phyloP scores from a whole-genome alignment of 2,113 vertebrate genomes.

The Callithrix jacchus region DNA sequence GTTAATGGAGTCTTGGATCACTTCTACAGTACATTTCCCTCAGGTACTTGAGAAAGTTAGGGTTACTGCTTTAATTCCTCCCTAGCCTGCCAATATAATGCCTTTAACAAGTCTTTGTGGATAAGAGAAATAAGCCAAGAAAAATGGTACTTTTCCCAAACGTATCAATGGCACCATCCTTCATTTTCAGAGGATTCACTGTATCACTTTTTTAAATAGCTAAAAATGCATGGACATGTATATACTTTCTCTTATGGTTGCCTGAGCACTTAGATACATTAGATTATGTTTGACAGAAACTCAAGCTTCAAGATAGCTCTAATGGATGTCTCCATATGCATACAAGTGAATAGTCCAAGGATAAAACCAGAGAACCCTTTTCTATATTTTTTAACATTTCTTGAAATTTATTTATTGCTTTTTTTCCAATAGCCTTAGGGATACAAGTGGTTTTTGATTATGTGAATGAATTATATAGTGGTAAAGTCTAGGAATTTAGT shows the following conservation, averaged over 20 bases:
- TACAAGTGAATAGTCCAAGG: not conserved
- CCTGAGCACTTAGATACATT: not conserved
- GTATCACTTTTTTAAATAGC: not conserved
- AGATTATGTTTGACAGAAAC: not conserved
- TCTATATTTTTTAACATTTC: too few relatives aligned
- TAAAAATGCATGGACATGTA: not conserved
- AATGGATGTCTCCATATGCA: not conserved
- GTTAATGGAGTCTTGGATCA: not conserved
- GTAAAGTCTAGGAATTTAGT: too few relatives aligned
- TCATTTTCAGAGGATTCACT: not conserved
- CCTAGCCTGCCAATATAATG: not conserved
- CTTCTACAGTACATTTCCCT: not conserved
- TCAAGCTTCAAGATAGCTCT: not conserved
- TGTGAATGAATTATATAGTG: too few relatives aligned
- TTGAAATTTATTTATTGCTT: too few relatives aligned
- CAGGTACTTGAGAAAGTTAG: not conserved
- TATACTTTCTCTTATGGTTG: not conserved
- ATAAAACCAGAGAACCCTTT: slow-evolving; percentile 6
- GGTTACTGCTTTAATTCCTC: not conserved
- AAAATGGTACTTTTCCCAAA: not conserved
- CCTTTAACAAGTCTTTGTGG: not conserved
- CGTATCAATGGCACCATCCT: not conserved
- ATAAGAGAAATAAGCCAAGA: not conserved
- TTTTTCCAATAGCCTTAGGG: too few relatives aligned
- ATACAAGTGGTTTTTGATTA: too few relatives aligned